phyloP scores from a whole-genome alignment of 2,113 vertebrate species.

The Micromys minutus region DNA sequence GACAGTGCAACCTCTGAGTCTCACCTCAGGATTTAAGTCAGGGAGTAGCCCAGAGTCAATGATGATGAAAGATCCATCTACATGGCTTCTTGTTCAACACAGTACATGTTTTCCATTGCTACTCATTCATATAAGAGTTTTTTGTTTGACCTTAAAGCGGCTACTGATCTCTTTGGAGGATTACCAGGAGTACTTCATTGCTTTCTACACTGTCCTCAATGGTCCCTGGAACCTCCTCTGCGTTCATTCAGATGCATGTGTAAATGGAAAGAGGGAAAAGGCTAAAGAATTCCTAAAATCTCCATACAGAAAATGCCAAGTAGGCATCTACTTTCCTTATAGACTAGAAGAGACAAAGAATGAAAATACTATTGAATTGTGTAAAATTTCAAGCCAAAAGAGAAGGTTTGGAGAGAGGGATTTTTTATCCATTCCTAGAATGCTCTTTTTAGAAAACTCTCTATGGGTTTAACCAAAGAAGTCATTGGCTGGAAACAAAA shows the following conservation, averaged over 20 bases:
- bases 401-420: not conserved
- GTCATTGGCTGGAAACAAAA: not conserved
- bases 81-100: not conserved
- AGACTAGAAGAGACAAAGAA: not conserved
- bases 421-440: not conserved
- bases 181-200: not conserved
- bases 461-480: not conserved
- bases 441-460: not conserved
- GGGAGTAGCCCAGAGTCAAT: not conserved
- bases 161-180: not conserved
- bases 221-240: not conserved
- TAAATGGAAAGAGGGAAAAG: not conserved
- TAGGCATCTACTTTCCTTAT: not conserved
- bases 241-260: not conserved
- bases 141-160: not conserved
- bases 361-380: not conserved
- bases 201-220: not conserved
- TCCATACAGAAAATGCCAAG: not conserved
- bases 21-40: not conserved
- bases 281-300: not conserved
- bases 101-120: not conserved
- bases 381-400: not conserved
- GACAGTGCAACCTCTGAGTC: not conserved
- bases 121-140: not conserved
- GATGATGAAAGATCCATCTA: not conserved